phyloP scores from a whole-genome alignment of 2,113 vertebrate species.

The Gymnorhina tibicen region DNA sequence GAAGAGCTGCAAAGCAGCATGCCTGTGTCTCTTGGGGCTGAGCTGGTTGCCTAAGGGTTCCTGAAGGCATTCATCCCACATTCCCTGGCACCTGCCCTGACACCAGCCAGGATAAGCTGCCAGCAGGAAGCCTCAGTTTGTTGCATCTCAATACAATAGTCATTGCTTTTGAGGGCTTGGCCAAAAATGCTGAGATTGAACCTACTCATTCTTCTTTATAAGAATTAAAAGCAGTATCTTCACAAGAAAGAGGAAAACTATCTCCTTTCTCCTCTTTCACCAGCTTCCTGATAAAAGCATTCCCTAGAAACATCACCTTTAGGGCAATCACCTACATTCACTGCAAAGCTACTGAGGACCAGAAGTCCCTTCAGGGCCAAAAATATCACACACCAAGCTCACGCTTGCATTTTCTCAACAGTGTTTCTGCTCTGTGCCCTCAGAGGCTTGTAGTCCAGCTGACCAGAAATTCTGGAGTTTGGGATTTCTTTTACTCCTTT shows the following conservation, averaged over 20 bases:
- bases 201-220: background rate
- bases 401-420: background rate
- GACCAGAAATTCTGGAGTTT: background rate
- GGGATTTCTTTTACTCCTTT: background rate
- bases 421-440: background rate
- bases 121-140: background rate
- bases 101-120: background rate
- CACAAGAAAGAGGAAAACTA: background rate
- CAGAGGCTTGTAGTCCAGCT: background rate
- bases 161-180: background rate
- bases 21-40: background rate
- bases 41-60: background rate
- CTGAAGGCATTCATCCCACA: background rate
- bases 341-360: background rate
- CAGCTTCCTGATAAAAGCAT: background rate
- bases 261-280: background rate
- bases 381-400: background rate
- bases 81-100: background rate
- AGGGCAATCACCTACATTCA: background rate
- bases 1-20: background rate
- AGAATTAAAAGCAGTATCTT: background rate
- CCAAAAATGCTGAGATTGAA: background rate
- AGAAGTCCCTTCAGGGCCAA: background rate
- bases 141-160: rapidly evolving
- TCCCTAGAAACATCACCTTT: background rate